A percentile compares a stretch with the other conserved stretches of the same genome.
Evolutionary conservation across 37 sponge, comb jelly and placozoan genomes (phyloP).

Genomic region (Theonella swinhoei): DNA sequence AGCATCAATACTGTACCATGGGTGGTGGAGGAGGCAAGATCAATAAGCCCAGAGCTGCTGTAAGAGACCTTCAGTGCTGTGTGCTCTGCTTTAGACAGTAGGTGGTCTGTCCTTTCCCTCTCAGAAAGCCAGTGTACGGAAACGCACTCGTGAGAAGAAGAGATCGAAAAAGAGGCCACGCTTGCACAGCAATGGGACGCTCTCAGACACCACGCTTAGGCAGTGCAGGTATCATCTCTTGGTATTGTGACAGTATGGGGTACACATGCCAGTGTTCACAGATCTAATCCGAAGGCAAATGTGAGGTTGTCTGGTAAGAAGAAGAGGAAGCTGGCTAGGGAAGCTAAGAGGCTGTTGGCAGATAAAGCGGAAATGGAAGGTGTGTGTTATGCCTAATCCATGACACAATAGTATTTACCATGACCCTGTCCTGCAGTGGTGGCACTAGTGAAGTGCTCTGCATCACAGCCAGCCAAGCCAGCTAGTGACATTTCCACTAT

Average conservation of each 20-base stretch:
- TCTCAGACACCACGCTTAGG: constrained; percentile 28
- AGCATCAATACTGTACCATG: neutral
- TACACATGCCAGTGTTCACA: too few relatives aligned
- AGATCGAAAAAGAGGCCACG: neutral
- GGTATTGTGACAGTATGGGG: neutral
- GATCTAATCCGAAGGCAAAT: constrained; percentile 70
- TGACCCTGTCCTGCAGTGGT: neutral
- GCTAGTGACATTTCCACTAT: neutral
- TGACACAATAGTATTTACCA: neutral
- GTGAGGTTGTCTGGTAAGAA: constrained; percentile 65
- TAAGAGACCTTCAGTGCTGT: too few relatives aligned
- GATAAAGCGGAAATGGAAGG: constrained; percentile 19
- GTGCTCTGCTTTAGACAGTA: too few relatives aligned
- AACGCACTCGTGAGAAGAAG: neutral
- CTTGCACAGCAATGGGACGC: constrained; percentile 13
- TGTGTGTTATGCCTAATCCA: too few relatives aligned
- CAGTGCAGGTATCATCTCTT: constrained; percentile 28
- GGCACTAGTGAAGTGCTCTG: neutral
- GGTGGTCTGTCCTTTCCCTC: too few relatives aligned
- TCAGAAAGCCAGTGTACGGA: neutral
- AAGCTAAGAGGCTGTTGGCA: constrained; percentile 23
- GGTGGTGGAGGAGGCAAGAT: constrained; percentile 41
- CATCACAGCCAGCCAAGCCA: neutral
- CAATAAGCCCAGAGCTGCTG: constrained; percentile 37
- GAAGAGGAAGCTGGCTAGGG: constrained; percentile 38